Evolutionary conservation across 2,888 invertebrate genomes (phyloP), one percentile per base, ranked within the genome.

Genomic region (Hirtodrosophila trivittata): DNA sequence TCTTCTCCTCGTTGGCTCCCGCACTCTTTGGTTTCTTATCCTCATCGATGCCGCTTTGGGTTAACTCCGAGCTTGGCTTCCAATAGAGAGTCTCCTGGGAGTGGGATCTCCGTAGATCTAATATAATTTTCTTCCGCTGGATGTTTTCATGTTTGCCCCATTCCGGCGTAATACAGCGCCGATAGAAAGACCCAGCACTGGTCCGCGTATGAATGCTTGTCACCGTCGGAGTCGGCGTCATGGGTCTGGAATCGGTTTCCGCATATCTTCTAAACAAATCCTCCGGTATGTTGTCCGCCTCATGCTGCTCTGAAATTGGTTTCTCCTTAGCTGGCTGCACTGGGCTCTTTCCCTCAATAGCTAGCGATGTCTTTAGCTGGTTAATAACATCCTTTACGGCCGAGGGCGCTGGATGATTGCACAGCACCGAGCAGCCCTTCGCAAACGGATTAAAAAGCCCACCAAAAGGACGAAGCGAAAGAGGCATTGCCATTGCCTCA

Each of bases 371-470:
- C 88, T 95, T 96, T 1, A 94, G 94, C 58, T 93, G 92, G 86
- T 93, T 94, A 1, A 96, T 93, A 45, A 94, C 92, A 83, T 95
- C 93, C 88, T 93, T 95, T 0, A 94, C 94, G 42, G 94, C 94
- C 13, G 91, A 92, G 57, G 95, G 95, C 0, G 95, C 94, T 0
- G 96, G 96, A 90, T 97, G 96, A 89, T 96, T 96, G 91, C 96
- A 96, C 6, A 96, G 92, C 5, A 96, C 94, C 0, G 96, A 96
- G 87, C 96, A 97, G 4, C 94, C 94, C 65, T 94, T 93, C 0
- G 95, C 93, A 89, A 95, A 96, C 0, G 96, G 96, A 90, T 96
- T 96, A 91, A 94, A 96, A 0, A 96, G 92, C 0, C 95, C 95
- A 1, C 96, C 95, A 86, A 95, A 95, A 0, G 96, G 96, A 43